Evolutionary conservation across 1,140 invertebrate species (phyloP).

Genomic region (Pachyrhynchus sulphureomaculatus): DNA sequence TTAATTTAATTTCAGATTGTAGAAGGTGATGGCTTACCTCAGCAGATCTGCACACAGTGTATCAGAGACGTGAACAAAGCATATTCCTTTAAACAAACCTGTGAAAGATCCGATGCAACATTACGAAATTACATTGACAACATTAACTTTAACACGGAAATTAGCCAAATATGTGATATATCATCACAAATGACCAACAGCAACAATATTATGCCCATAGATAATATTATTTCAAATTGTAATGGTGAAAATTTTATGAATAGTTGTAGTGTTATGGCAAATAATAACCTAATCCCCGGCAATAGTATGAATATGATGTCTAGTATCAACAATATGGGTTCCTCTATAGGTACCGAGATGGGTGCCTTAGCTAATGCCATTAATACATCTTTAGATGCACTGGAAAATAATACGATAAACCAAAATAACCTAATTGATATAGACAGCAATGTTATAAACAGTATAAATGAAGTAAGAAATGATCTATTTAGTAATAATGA

Average conservation of each 20-base stretch:
- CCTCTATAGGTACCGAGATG: constrained; percentile 5
- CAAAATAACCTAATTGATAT: constrained; percentile 13
- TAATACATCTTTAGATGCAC: constrained; percentile 4
- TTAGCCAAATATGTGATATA: constrained; percentile 19
- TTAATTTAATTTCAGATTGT: constrained; percentile 40
- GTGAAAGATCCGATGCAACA: constrained; percentile 49
- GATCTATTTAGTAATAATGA: constrained; percentile 43
- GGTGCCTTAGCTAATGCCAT: constrained; percentile 10
- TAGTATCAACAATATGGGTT: background rate
- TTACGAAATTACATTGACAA: constrained; percentile 45
- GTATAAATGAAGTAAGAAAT: constrained; percentile 38
- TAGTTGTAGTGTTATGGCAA: constrained; percentile 15
- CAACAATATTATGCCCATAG: constrained; percentile 8
- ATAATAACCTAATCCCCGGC: background rate
- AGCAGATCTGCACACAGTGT: constrained; percentile 49
- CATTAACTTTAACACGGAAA: constrained; percentile 13
- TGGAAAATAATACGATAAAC: constrained; percentile 25
- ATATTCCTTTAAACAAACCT: constrained; percentile 48
- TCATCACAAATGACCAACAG: background rate
- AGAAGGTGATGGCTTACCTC: constrained; percentile 48
- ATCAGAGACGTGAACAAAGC: constrained; percentile 46
- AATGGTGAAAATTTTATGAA: constrained; percentile 3
- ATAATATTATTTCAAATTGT: constrained; percentile 15
- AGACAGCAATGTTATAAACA: constrained; percentile 20
- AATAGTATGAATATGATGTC: constrained; percentile 9